phyloP scores from a whole-genome alignment of 2,888 invertebrate genomes.

The Macrosoma leucophasiata region DNA sequence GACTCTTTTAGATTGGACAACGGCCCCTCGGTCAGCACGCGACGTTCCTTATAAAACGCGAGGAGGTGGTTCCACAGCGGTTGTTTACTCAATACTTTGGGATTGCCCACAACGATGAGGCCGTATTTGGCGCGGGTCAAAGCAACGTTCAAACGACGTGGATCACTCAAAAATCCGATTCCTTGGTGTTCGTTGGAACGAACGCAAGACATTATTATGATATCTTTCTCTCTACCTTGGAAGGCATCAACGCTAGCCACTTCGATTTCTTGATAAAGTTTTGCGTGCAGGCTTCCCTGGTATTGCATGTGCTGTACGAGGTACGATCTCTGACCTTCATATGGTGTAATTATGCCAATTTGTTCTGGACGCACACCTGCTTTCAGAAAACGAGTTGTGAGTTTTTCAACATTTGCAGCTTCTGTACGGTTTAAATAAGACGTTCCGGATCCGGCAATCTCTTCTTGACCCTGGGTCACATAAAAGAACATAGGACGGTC shows the following conservation, averaged over 20 bases:
- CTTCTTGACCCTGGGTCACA: slow-evolving; percentile 98
- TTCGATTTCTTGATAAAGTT: slow-evolving; percentile 98
- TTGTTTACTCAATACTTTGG: slow-evolving; percentile 98
- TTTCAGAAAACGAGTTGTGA: slow-evolving; percentile 95
- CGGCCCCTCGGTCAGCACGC: slow-evolving; percentile 97
- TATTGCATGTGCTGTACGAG: slow-evolving; percentile 99
- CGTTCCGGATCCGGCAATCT: slow-evolving; percentile 98
- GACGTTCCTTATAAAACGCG: slow-evolving; percentile 98
- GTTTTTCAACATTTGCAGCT: slow-evolving; percentile 98
- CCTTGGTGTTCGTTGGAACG: slow-evolving; percentile 99
- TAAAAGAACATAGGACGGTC: slow-evolving; percentile 99
- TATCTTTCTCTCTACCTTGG: slow-evolving; percentile 98
- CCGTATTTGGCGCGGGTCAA: slow-evolving; percentile 98
- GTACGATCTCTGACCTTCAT: slow-evolving; percentile 98
- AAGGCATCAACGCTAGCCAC: slow-evolving; percentile 99
- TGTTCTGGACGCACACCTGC: slow-evolving; percentile 98
- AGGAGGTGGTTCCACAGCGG: slow-evolving; percentile 98
- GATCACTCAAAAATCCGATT: slow-evolving; percentile 99
- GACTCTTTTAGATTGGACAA: slow-evolving; percentile 97
- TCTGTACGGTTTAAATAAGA: slow-evolving; percentile 99
- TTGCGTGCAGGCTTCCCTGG: slow-evolving; percentile 96
- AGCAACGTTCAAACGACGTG: slow-evolving; percentile 97
- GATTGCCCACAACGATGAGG: slow-evolving; percentile 98
- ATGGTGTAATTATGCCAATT: slow-evolving; percentile 99
- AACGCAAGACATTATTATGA: slow-evolving; percentile 99